phyloP scores from a whole-genome alignment of 2,797 vertebrate species.

The Gephyroberyx darwinii region DNA sequence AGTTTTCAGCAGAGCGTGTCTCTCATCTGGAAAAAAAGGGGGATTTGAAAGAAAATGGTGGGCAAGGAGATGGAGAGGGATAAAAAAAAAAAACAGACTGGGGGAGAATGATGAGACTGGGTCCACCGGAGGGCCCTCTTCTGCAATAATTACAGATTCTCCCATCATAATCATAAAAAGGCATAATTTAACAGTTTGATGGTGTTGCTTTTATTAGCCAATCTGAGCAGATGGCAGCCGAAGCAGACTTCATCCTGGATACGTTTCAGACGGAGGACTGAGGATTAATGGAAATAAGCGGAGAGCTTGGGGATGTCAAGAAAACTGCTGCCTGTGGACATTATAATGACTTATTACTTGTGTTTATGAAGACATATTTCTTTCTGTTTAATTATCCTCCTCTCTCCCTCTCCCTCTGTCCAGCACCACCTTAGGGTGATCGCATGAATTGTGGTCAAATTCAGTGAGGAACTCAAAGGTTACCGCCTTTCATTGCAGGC shows the following conservation, averaged over 20 bases:
- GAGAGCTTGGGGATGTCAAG: constrained; percentile 51
- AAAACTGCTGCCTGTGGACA: constrained; percentile 60
- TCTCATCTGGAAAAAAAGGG: neutral
- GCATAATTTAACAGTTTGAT: constrained; percentile 75
- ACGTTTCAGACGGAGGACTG: constrained; percentile 57
- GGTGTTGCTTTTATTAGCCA: constrained; percentile 74
- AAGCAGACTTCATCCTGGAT: constrained; percentile 55
- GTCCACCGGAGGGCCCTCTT: constrained; percentile 41
- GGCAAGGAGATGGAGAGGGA: constrained; percentile 4
- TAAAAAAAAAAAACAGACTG: constrained; percentile 12
- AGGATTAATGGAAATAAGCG: constrained; percentile 73
- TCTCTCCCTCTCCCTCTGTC: neutral
- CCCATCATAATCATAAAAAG: constrained; percentile 75
- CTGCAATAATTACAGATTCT: constrained; percentile 52
- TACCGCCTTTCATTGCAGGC: neutral
- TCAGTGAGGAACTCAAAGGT: neutral
- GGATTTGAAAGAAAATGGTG: constrained; percentile 1
- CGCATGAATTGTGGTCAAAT: constrained; percentile 40
- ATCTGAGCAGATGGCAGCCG: constrained; percentile 74
- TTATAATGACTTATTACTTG: constrained; percentile 67
- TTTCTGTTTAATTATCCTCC: constrained; percentile 29
- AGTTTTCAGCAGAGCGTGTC: constrained; percentile 2
- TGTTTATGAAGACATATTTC: constrained; percentile 53
- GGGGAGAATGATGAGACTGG: constrained; percentile 13
- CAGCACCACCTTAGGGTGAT: constrained; percentile 29